phyloP scores from a whole-genome alignment of 2,113 vertebrate species.

The Cichladusa arquata region DNA sequence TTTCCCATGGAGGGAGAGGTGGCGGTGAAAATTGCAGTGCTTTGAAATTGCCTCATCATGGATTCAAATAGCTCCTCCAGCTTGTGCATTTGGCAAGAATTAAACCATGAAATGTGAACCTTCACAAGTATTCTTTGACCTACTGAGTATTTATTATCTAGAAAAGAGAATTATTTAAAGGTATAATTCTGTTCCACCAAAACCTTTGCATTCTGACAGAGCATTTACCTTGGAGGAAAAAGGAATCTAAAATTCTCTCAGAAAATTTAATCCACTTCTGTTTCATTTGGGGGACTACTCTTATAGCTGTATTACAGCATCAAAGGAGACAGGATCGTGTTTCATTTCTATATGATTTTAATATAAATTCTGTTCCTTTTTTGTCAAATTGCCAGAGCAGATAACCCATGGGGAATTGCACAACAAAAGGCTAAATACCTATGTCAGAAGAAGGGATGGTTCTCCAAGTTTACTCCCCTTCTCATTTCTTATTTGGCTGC shows the following conservation, averaged over 20 bases:
- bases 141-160: not conserved
- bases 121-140: not conserved
- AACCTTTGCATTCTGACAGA: not conserved
- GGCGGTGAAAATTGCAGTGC: not conserved
- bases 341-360: not conserved
- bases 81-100: not conserved
- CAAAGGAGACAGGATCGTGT: not conserved
- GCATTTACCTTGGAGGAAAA: not conserved
- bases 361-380: not conserved
- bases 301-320: not conserved
- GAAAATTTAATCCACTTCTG: not conserved
- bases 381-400: not conserved
- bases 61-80: not conserved
- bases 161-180: not conserved
- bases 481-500: not conserved
- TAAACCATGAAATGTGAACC: not conserved
- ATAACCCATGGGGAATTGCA: not conserved
- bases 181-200: not conserved
- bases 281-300: not conserved
- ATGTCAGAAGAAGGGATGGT: not conserved
- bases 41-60: not conserved
- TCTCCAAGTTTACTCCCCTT: not conserved
- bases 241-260: not conserved
- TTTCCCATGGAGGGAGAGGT: not conserved
- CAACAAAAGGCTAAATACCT: not conserved